phyloP scores from a whole-genome alignment of 2,797 vertebrate genomes.

The Rachycentron canadum region DNA sequence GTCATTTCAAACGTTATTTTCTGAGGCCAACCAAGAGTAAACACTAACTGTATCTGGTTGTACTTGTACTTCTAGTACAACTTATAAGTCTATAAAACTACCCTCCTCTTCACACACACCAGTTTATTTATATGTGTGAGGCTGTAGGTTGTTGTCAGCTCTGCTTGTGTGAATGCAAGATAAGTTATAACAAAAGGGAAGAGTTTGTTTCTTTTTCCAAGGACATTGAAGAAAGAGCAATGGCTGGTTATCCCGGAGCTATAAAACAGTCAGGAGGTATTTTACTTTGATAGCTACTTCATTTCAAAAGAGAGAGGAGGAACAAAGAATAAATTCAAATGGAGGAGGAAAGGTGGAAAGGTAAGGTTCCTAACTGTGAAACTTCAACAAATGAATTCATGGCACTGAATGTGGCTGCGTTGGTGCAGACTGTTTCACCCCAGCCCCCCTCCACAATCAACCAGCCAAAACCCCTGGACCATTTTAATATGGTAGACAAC shows the following conservation, averaged over 20 bases:
- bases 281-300: no score
- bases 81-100: neutral
- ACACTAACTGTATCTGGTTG: neutral
- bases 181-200: neutral
- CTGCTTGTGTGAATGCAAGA: neutral
- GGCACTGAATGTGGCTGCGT: neutral
- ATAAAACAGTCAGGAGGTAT: no score
- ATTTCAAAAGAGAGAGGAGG: no score
- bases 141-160: neutral
- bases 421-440: neutral
- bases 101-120: neutral
- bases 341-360: neutral
- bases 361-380: slow-evolving; percentile 20
- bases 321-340: no score
- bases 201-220: no score
- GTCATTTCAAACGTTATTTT: neutral
- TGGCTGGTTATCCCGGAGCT: no score
- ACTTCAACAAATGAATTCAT: slow-evolving; percentile 4
- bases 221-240: neutral
- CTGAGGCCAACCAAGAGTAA: neutral
- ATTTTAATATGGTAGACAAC: neutral
- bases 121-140: neutral
- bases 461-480: neutral
- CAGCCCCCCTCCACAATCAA: neutral
- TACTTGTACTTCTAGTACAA: neutral